These are phyloP conservation scores for Tetraodon nigroviridis DNA, from an alignment of 2,113 vertebrate species.

Conservation along the genomic window DNA sequence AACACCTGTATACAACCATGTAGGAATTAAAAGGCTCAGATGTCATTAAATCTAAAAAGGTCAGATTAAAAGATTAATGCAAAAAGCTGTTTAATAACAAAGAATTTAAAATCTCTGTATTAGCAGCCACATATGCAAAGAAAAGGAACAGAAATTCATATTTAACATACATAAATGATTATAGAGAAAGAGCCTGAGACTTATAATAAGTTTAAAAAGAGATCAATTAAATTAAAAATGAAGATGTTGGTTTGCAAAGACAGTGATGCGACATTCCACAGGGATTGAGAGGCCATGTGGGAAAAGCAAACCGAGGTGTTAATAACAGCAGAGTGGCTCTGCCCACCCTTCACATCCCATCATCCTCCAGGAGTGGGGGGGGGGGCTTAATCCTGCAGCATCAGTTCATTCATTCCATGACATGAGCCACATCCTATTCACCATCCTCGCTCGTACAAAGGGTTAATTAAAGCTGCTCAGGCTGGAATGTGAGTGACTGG, in stretches of 20 bases:
- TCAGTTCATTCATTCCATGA: conserved; percentile 31
- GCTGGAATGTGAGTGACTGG: conserved; percentile 25
- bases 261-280: conserved; percentile 54
- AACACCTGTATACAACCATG: too few relatives aligned
- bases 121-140: too few relatives aligned
- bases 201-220: too few relatives aligned
- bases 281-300: conserved; percentile 50
- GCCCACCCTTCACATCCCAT: conserved; percentile 37
- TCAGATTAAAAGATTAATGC: too few relatives aligned
- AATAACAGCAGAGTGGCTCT: conserved; percentile 45
- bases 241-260: conserved; percentile 42
- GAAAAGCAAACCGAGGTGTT: conserved; percentile 64
- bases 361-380: conserved; percentile 25
- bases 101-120: too few relatives aligned
- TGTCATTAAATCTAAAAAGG: too few relatives aligned
- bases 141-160: too few relatives aligned
- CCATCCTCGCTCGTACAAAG: conserved; percentile 31
- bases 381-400: conserved; percentile 51
- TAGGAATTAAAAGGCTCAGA: too few relatives aligned
- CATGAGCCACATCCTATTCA: conserved; percentile 15
- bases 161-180: too few relatives aligned
- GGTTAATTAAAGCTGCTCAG: conserved; percentile 39
- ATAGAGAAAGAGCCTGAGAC: too few relatives aligned
- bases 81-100: too few relatives aligned
- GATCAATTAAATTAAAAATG: conserved; percentile 30